phyloP scores from a whole-genome alignment of 2,888 invertebrate species.

The Eristalis tenax region DNA sequence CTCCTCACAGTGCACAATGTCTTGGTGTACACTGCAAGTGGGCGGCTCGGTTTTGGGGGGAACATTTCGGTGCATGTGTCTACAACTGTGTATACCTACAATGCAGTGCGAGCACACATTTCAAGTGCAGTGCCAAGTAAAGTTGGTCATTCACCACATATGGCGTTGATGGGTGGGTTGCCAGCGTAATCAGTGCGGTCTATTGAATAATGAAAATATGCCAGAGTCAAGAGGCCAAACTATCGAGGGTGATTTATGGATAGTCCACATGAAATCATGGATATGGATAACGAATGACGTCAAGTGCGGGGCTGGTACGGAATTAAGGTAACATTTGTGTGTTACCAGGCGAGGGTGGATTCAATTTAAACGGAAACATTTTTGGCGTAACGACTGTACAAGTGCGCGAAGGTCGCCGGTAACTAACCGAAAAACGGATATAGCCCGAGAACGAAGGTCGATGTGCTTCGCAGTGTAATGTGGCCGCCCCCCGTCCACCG shows the following conservation, averaged over 20 bases:
- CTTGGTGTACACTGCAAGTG: neutral
- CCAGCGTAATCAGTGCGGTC: neutral
- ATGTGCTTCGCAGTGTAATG: neutral
- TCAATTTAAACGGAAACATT: neutral
- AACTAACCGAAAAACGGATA: neutral
- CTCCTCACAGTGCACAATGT: slow-evolving; percentile 2
- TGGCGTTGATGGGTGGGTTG: slow-evolving; percentile 14
- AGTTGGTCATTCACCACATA: slow-evolving; percentile 3
- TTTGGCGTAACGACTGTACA: neutral
- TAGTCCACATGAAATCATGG: slow-evolving; percentile 17
- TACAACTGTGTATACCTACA: slow-evolving; percentile 6
- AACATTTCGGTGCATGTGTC: slow-evolving; percentile 13
- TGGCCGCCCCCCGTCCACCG: neutral
- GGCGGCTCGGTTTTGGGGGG: slow-evolving; percentile 26
- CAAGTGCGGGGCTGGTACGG: neutral
- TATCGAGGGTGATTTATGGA: slow-evolving; percentile 35
- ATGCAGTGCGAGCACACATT: slow-evolving; percentile 7
- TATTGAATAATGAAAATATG: slow-evolving; percentile 32
- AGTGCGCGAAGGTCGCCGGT: neutral
- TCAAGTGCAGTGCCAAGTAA: slow-evolving; percentile 52
- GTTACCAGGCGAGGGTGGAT: neutral
- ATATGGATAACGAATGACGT: slow-evolving; percentile 38
- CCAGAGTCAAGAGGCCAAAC: slow-evolving; percentile 37
- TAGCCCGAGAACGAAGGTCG: neutral
- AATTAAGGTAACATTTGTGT: neutral